Conservation (phyloP, 2,797 vertebrate genomes). For the Crocodylus rhombifer region DNA sequence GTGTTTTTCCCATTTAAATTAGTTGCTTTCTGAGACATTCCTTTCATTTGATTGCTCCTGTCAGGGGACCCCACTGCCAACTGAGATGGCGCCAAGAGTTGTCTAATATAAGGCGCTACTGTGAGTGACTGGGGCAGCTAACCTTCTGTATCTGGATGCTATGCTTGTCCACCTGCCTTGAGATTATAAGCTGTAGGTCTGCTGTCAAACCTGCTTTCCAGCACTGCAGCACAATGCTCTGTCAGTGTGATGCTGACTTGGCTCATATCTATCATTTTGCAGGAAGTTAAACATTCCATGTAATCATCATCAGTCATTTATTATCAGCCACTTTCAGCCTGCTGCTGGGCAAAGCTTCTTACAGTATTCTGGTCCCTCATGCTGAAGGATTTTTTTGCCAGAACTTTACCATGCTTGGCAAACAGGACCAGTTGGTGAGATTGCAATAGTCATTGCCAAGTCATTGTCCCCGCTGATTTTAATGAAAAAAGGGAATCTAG, state of each 20-base stretch:
- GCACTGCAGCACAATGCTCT: not conserved
- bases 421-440: not conserved
- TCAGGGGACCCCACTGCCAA: rapidly evolving
- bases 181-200: not conserved
- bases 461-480: not conserved
- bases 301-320: constrained; percentile 66
- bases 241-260: constrained; percentile 22
- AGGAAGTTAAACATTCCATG: constrained; percentile 50
- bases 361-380: constrained; percentile 8
- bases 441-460: not conserved
- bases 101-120: not conserved
- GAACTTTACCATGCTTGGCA: constrained; percentile 46
- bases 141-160: not conserved
- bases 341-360: constrained; percentile 50
- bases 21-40: not conserved
- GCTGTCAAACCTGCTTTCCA: not conserved
- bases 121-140: not conserved
- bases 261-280: constrained; percentile 59
- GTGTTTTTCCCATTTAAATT: not conserved
- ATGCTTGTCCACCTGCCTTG: rapidly evolving
- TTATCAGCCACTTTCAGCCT: constrained; percentile 65
- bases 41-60: not conserved
- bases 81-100: not conserved
- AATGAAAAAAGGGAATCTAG: not conserved
- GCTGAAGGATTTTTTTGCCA: constrained; percentile 58